Evolutionary conservation across 1,140 invertebrate species (phyloP), one percentile per base, ranked within the genome.

Genomic region (Lethrus apterus): DNA sequence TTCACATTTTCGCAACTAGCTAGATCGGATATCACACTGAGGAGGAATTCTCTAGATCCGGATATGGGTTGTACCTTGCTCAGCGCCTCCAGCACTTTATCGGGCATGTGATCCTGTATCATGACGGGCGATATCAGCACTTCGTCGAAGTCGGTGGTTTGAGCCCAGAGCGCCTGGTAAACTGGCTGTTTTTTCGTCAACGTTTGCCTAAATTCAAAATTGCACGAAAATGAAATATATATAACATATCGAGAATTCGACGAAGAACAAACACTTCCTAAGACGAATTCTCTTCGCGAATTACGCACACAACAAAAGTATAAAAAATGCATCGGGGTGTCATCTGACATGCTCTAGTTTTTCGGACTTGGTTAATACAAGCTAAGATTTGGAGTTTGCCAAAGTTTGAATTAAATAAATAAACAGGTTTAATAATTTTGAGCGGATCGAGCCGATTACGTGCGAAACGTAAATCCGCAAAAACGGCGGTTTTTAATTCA

Each of bases 101-200:
- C 88, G 14, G 90, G 89, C 89, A 93, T 91, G 66, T 94, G 91
- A 68, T 93, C 90, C 66, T 90, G 86, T 41, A 93, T 80, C 88
- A 91, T 92, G 15, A 89, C 88, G 1, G 89, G 89, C 14, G 89
- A 92, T 34, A 94, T 90, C 19, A 93, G 72, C 14, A 94, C 89
- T 71, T 93, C 86, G 67, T 92, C 86, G 66, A 93, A 93, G 65
- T 90, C 86, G 13, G 74, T 79, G 48, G 88, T 89, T 40, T 86
- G 81, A 1, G 86, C 88, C 89, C 88, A 93, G 3, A 94, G 67
- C 1, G 90, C 91, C 67, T 93, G 88, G 68, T 91, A 93, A 4
- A 93, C 84, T 0, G 88, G 86, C 52, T 89, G 80, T 1, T 72
- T 74, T 54, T 78, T 83, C 43, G 75, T 77, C 31, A 86, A 63